Base-by-base conservation (phyloP, 2,888 invertebrate species). In the Callosobruchus maculatus region DNA sequence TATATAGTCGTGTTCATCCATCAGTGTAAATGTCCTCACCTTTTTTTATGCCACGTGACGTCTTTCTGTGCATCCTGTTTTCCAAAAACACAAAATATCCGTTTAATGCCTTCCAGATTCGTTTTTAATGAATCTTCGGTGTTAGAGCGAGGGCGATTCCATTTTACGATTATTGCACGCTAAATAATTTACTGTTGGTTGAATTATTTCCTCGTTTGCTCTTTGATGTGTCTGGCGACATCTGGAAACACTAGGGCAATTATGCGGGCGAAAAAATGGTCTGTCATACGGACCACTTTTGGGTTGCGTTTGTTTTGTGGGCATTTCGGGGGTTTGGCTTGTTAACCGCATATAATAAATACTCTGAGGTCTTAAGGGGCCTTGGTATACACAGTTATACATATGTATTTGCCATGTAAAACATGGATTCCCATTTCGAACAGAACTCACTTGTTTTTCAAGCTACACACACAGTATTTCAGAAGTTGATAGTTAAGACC, bases 111-210 rank as follows among this genome's bases (percentile, higher is more conserved):
- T 77, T 72, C 77, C 84, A 85, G 84, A 84, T 84, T 83, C 80
- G 82, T 81, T 83, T 83, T 83, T 84, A 85, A 85, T 83, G 84
- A 83, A 81, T 78, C 78, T 78, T 78, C 77, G 81, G 78, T 81
- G 78, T 80, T 79, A 49, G 49, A 49, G 18, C 49, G 49, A 75
- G 81, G 75, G 81, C 78, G 81, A 80, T 80, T 81, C 78, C 78
- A 77, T 77, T 81, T 81, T 81, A 81, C 80, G 81, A 80, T 81
- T 80, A 81, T 81, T 75, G 78, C 78, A 73, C 73, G 78, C 78
- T 82, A 80, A 82, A 82, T 82, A 80, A 82, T 82, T 81, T 81
- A 81, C 77, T 76, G 78, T 73, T 75, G 77, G 77, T 77, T 80
- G 78, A 81, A 81, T 82, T 82, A 82, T 82, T 80, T 80, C 80